Conservation (phyloP, 2,888 invertebrate genomes). For the Conomelus anceps region DNA sequence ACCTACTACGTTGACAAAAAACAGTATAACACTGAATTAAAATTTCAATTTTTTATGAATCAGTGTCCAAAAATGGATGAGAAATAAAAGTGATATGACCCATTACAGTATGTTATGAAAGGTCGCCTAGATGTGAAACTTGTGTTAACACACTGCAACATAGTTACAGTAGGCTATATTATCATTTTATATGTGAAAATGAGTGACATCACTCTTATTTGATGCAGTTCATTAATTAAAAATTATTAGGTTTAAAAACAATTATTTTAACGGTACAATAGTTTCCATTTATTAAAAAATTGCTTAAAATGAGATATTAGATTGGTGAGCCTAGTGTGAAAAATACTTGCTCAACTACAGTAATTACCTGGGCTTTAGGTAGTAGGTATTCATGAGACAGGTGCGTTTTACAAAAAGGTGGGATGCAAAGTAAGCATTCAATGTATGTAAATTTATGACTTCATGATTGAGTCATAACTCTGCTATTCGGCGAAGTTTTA, state of each 20-base stretch:
- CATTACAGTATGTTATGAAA: background rate
- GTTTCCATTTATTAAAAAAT: too few relatives aligned
- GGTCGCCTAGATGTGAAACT: background rate
- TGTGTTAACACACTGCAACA: background rate
- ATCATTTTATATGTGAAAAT: too few relatives aligned
- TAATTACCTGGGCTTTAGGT: background rate
- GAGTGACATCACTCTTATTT: too few relatives aligned
- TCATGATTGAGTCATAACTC: background rate
- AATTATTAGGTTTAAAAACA: too few relatives aligned
- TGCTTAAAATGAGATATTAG: too few relatives aligned
- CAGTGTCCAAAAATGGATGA: background rate
- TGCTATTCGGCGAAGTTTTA: background rate
- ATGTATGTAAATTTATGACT: background rate
- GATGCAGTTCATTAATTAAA: too few relatives aligned
- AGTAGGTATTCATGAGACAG: background rate
- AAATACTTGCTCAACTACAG: too few relatives aligned
- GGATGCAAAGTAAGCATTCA: background rate
- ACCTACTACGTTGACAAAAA: too few relatives aligned
- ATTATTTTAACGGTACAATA: too few relatives aligned
- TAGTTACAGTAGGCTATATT: background rate
- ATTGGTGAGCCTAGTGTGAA: too few relatives aligned
- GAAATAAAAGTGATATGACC: background rate
- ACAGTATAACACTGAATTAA: background rate
- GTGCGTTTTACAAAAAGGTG: too few relatives aligned
- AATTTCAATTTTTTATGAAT: background rate